These are phyloP conservation scores for Mesaphorura yosii DNA, from an alignment of 1,140 invertebrate genomes.

Conservation along the genomic window DNA sequence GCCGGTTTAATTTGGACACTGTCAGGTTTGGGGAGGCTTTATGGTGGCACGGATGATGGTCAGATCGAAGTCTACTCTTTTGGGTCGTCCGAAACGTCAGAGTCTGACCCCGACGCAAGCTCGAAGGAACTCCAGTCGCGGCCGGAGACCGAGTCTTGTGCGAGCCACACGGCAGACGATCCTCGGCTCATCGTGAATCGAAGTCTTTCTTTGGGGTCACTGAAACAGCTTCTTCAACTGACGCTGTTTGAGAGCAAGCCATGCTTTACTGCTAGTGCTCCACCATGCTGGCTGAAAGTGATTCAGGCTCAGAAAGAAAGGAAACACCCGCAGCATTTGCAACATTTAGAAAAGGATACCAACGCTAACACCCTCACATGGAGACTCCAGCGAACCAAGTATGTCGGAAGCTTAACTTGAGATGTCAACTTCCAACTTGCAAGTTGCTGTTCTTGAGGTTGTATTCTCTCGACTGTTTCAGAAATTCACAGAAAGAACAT, in stretches of 20 bases:
- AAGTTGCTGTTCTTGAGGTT: constrained; percentile 11
- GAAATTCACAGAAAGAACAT: constrained; percentile 58
- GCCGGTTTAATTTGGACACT: neutral
- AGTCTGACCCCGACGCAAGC: constrained; percentile 14
- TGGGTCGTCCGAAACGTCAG: constrained; percentile 6
- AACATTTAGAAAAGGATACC: constrained; percentile 57
- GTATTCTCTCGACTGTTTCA: constrained; percentile 11
- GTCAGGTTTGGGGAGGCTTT: constrained; percentile 70
- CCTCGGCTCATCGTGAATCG: constrained; percentile 44
- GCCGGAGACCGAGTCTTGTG: neutral
- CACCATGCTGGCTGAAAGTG: constrained; percentile 72
- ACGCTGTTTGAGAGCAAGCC: constrained; percentile 51
- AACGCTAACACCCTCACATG: constrained; percentile 64
- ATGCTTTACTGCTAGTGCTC: constrained; percentile 70
- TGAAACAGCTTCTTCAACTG: constrained; percentile 48
- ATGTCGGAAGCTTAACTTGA: constrained; percentile 31
- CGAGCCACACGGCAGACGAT: constrained; percentile 10
- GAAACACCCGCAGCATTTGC: constrained; percentile 62
- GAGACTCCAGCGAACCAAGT: constrained; percentile 71
- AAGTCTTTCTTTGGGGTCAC: constrained; percentile 43
- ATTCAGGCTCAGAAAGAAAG: constrained; percentile 78
- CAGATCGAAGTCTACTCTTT: constrained; percentile 61
- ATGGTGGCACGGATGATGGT: constrained; percentile 64
- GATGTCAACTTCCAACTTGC: neutral
- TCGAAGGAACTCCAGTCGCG: neutral